phyloP scores from a whole-genome alignment of 2,113 vertebrate species.

The Pomatorhinus ruficollis region DNA sequence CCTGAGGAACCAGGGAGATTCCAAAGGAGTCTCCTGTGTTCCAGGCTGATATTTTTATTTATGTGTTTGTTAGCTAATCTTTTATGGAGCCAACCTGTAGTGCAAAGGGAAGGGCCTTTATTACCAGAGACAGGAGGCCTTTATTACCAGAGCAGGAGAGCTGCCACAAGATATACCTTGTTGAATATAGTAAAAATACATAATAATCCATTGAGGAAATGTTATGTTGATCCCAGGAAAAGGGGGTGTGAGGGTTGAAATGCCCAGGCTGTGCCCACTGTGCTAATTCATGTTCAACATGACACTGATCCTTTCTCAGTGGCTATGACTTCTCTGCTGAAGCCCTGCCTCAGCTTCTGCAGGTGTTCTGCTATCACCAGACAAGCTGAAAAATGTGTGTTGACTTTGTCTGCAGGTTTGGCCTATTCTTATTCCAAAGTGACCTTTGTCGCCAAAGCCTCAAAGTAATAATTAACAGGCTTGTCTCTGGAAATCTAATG shows the following conservation, averaged over 20 bases:
- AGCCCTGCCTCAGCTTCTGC: not conserved
- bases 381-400: not conserved
- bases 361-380: not conserved
- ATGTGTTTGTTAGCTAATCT: not conserved
- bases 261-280: rapidly evolving
- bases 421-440: not conserved
- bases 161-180: not conserved
- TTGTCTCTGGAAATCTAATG: not conserved
- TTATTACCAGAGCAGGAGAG: not conserved
- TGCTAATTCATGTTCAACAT: rapidly evolving
- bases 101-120: not conserved
- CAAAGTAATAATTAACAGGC: not conserved
- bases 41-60: not conserved
- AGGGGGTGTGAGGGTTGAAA: not conserved
- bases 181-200: not conserved
- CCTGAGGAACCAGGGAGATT: not conserved
- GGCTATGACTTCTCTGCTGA: not conserved
- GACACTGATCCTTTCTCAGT: not conserved
- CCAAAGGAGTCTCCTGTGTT: not conserved
- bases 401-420: not conserved
- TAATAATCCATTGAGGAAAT: not conserved
- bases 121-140: not conserved
- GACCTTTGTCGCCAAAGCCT: not conserved
- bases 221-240: not conserved
- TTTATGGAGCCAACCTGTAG: not conserved